Conservation (phyloP, 2,113 vertebrate species). For the Polypterus senegalus region DNA sequence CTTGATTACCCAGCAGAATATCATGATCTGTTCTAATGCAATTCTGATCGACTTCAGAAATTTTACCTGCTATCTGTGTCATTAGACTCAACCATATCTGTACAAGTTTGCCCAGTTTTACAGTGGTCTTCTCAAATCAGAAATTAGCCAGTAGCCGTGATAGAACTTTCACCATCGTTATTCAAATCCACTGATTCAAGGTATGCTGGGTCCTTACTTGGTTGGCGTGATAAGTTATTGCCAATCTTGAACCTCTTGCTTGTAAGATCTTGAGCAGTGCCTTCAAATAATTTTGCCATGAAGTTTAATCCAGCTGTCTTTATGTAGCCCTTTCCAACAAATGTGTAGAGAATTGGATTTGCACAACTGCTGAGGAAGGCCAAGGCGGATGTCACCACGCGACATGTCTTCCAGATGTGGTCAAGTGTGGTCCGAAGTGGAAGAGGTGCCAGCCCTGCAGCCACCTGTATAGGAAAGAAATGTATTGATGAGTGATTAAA, state of each 20-base stretch:
- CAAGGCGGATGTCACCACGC: constrained; percentile 37
- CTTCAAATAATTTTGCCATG: constrained; percentile 55
- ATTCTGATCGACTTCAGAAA: no score
- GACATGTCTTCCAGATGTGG: constrained; percentile 1
- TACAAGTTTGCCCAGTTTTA: no score
- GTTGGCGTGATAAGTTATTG: constrained; percentile 10
- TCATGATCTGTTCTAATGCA: no score
- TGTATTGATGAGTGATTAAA: no score
- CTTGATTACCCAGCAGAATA: no score
- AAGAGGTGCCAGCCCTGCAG: constrained; percentile 19
- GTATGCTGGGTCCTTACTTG: not conserved
- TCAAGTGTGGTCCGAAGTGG: not conserved
- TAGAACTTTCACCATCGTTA: no score
- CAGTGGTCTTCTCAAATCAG: no score
- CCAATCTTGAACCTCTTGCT: constrained; percentile 2
- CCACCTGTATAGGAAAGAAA: constrained; percentile 31
- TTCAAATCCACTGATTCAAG: not conserved
- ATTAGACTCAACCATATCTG: no score
- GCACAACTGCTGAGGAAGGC: constrained; percentile 60
- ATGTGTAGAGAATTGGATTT: constrained; percentile 52
- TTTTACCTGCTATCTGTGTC: no score
- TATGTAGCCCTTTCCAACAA: constrained; percentile 55
- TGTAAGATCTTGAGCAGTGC: constrained; percentile 24
- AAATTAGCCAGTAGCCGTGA: no score
- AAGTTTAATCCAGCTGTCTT: constrained; percentile 43